Conservation (phyloP, 2,113 vertebrate genomes). For the Holacanthus passer region DNA sequence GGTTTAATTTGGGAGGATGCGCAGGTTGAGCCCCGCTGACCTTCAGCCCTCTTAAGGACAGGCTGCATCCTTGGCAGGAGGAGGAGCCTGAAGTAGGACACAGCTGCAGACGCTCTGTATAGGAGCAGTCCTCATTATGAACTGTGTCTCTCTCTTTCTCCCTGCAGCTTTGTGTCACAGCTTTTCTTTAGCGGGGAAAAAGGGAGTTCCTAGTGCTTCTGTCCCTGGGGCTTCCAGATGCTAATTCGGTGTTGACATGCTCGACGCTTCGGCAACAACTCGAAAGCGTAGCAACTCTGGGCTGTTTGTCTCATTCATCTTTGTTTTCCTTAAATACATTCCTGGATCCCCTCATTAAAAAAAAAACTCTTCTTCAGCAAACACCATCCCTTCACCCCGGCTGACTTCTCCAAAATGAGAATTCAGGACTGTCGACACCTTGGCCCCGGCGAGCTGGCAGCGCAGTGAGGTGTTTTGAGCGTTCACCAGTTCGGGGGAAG, state of each 20-base stretch:
- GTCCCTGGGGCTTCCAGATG: constrained; percentile 53
- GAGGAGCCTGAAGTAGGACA: constrained; percentile 32
- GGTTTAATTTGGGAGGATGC: constrained; percentile 9
- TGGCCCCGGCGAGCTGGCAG: constrained; percentile 44
- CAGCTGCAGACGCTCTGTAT: constrained; percentile 47
- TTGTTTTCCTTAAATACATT: constrained; percentile 72
- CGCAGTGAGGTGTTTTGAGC: constrained; percentile 65
- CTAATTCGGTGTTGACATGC: constrained; percentile 51
- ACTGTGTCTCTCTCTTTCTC: constrained; percentile 3
- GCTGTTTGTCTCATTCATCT: constrained; percentile 48
- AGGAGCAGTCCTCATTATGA: constrained; percentile 46
- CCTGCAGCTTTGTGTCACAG: constrained; percentile 49
- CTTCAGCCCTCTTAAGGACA: constrained; percentile 34
- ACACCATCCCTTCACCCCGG: constrained; percentile 30
- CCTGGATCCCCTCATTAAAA: constrained; percentile 36
- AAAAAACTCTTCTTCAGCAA: neutral
- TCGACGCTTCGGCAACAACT: constrained; percentile 43
- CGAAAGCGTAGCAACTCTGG: constrained; percentile 45
- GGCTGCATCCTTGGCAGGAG: constrained; percentile 17
- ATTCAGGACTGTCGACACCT: constrained; percentile 46
- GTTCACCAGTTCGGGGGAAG: constrained; percentile 53
- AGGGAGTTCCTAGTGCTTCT: constrained; percentile 42
- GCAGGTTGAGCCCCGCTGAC: constrained; percentile 26
- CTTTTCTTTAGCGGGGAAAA: constrained; percentile 36
- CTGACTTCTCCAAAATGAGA: constrained; percentile 41